phyloP scores from a whole-genome alignment of 2,113 vertebrate species.

The Rostratula benghalensis region DNA sequence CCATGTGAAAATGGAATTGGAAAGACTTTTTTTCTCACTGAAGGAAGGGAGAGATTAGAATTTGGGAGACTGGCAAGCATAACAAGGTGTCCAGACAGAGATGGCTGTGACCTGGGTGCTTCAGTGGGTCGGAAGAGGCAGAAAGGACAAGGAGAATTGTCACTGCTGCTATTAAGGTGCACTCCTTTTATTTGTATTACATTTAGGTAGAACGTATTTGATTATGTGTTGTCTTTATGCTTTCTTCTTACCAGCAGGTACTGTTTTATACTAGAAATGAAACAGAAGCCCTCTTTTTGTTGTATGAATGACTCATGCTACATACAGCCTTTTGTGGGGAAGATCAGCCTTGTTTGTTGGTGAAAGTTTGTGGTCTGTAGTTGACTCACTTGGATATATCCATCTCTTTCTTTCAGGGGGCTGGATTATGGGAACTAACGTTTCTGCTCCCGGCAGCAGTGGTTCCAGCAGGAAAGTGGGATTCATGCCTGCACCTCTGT shows the following conservation, averaged over 20 bases:
- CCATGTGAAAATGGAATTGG: neutral
- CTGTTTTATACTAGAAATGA: neutral
- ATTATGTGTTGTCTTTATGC: neutral
- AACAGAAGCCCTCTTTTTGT: neutral
- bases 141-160: neutral
- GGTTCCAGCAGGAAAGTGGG: neutral
- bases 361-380: neutral
- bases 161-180: neutral
- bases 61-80: neutral
- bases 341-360: neutral
- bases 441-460: neutral
- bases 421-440: neutral
- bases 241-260: neutral
- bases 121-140: rapidly evolving
- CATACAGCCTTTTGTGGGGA: neutral
- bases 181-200: neutral
- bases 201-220: neutral
- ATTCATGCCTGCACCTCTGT: neutral
- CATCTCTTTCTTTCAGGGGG: neutral
- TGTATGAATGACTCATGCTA: neutral
- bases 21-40: neutral
- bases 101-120: neutral
- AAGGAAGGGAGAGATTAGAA: neutral
- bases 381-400: neutral
- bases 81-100: neutral